These are phyloP conservation scores for Uloborus diversus DNA, from an alignment of 1,140 invertebrate species.

Conservation along the genomic window DNA sequence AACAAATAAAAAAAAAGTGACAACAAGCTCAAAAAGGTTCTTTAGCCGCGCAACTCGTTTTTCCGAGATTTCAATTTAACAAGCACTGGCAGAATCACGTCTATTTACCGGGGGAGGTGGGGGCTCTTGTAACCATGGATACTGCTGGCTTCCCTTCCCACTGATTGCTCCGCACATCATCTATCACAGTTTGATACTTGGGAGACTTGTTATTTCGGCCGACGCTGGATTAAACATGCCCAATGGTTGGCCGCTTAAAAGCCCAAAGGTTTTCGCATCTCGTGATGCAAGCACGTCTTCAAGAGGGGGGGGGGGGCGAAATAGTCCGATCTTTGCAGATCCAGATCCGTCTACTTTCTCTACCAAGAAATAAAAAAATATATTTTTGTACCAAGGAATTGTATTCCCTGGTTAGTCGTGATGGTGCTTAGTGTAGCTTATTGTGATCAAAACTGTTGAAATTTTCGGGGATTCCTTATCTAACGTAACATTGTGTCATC, in stretches of 20 bases:
- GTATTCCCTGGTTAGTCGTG: too few relatives aligned
- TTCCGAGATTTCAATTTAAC: conserved; percentile 57
- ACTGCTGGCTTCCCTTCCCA: conserved; percentile 38
- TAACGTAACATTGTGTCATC: too few relatives aligned
- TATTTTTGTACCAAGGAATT: too few relatives aligned
- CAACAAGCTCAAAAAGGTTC: conserved; percentile 52
- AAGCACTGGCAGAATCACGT: conserved; percentile 54
- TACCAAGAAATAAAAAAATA: background rate
- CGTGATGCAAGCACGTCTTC: conserved; percentile 47
- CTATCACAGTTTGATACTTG: conserved; percentile 52
- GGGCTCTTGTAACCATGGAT: conserved; percentile 48
- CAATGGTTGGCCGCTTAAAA: conserved; percentile 53
- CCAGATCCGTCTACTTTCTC: background rate
- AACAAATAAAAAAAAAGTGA: conserved; percentile 38
- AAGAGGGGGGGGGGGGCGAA: background rate
- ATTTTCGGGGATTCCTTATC: too few relatives aligned
- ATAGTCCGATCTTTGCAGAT: conserved; percentile 38
- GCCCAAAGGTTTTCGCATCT: conserved; percentile 47
- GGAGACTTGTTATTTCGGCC: conserved; percentile 52
- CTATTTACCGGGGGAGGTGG: conserved; percentile 49
- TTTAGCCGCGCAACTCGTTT: conserved; percentile 43
- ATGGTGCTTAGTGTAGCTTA: too few relatives aligned
- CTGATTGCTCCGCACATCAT: conserved; percentile 51
- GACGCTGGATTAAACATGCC: conserved; percentile 50
- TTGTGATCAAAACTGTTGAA: too few relatives aligned